Conservation (phyloP, 1,140 invertebrate genomes). For the Trichonephila clavipes region DNA sequence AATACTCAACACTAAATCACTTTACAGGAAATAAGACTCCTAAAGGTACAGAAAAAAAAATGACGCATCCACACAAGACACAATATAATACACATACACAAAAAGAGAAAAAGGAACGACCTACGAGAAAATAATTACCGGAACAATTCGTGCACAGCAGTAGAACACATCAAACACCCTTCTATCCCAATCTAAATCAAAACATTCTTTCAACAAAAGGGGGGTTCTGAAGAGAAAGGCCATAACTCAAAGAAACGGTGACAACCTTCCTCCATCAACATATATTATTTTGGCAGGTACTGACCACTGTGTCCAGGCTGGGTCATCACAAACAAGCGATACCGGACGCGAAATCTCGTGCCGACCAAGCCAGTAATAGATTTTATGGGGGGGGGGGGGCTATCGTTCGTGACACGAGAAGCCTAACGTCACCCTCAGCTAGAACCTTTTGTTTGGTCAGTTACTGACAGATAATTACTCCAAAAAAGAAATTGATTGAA, state of each 20-base stretch:
- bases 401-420: background rate
- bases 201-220: background rate
- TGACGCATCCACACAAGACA: background rate
- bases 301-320: conserved; percentile 11
- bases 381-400: background rate
- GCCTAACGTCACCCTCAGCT: background rate
- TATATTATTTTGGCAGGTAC: conserved; percentile 20
- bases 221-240: background rate
- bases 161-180: background rate
- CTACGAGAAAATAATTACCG: conserved; percentile 8
- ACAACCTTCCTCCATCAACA: background rate
- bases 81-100: background rate
- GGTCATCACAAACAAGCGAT: background rate
- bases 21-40: no score
- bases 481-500: conserved; percentile 16
- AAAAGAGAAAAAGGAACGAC: background rate
- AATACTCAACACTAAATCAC: background rate
- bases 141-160: background rate
- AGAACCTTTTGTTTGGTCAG: background rate
- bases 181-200: conserved; percentile 4
- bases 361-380: background rate
- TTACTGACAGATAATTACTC: conserved; percentile 18
- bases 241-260: conserved; percentile 1
- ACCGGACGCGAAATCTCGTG: background rate
- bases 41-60: background rate